Conservation (phyloP, 2,113 vertebrate species). For the Scopus umbretta region DNA sequence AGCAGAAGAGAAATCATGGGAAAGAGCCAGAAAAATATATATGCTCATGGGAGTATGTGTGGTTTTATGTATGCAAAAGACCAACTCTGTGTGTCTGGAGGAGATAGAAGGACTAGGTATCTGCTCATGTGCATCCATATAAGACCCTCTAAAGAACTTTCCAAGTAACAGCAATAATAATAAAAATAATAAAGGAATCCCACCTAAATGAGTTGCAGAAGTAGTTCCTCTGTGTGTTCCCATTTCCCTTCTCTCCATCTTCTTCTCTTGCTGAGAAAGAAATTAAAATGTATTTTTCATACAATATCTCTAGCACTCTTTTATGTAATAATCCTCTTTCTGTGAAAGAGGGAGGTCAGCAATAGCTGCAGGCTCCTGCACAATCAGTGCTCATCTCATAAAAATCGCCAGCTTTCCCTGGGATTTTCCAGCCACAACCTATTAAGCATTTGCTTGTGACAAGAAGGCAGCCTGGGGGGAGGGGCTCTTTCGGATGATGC, state of each 20-base stretch:
- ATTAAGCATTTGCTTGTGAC: constrained; percentile 46
- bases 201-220: not conserved
- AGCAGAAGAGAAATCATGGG: not conserved
- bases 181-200: not conserved
- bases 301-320: constrained; percentile 40
- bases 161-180: not conserved
- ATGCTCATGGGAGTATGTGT: not conserved
- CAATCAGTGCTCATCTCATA: constrained; percentile 59
- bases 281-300: constrained; percentile 66
- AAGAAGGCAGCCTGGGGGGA: constrained; percentile 27
- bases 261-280: constrained; percentile 26
- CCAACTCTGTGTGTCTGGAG: not conserved
- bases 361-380: constrained; percentile 50
- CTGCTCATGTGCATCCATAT: not conserved
- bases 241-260: not conserved
- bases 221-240: not conserved
- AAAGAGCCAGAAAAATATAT: not conserved
- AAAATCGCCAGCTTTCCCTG: constrained; percentile 55
- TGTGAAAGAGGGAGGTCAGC: constrained; percentile 64
- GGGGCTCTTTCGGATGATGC: not conserved
- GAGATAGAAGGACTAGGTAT: not conserved
- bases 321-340: constrained; percentile 67
- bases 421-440: constrained; percentile 62
- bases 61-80: not conserved
- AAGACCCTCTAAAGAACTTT: not conserved